Evolutionary conservation across 2,797 vertebrate species (phyloP).

Genomic region (Sebastes matsubarae): DNA sequence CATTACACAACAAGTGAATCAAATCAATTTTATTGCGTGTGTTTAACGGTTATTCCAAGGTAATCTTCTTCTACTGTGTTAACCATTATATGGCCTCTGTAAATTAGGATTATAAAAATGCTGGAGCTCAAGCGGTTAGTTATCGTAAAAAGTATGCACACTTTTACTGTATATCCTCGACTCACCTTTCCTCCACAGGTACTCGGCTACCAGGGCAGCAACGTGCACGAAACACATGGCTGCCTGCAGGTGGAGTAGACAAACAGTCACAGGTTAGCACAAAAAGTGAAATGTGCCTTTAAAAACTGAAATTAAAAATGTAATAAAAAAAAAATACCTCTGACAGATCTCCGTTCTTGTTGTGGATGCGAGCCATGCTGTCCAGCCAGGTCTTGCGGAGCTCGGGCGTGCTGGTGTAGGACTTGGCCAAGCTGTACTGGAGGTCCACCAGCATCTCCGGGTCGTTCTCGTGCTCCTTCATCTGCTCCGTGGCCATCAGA

Average conservation of each 20-base stretch:
- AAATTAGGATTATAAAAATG: conserved; percentile 15
- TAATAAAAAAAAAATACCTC: conserved; percentile 79
- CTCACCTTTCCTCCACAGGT: conserved; percentile 95
- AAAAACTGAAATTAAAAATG: neutral
- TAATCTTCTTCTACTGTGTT: neutral
- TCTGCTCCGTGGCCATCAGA: conserved; percentile 98
- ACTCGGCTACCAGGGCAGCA: conserved; percentile 96
- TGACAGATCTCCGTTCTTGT: conserved; percentile 95
- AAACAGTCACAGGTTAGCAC: neutral
- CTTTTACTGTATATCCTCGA: neutral
- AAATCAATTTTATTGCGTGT: neutral
- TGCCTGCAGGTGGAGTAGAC: conserved; percentile 79
- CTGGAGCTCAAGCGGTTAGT: neutral
- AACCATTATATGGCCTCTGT: conserved; percentile 16
- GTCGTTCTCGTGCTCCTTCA: conserved; percentile 99
- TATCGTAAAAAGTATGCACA: neutral
- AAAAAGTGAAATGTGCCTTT: neutral
- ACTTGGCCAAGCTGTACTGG: conserved; percentile 98
- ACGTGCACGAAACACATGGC: conserved; percentile 99
- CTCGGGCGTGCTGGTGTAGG: conserved; percentile 97
- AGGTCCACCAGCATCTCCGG: conserved; percentile 99
- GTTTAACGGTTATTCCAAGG: neutral
- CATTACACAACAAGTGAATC: neutral
- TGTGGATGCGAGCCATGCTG: conserved; percentile 98
- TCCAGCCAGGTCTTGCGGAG: conserved; percentile 99